Evolutionary conservation across 35 echinoderm and acorn worm species (phyloP).

Genomic region (Patiria miniata): DNA sequence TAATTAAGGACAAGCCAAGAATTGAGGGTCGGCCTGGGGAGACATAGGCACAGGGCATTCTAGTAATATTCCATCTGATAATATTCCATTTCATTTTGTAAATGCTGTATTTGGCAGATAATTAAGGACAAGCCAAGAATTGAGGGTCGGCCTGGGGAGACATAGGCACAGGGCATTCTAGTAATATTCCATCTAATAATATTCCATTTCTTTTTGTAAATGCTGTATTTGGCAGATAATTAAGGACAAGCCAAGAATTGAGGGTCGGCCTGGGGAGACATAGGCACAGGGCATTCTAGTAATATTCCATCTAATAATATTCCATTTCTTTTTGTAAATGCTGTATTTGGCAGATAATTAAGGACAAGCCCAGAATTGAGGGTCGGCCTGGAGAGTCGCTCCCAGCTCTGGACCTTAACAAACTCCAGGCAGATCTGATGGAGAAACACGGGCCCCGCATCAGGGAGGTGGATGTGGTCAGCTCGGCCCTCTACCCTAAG

Average conservation of each 20-base stretch:
- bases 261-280: slow-evolving; percentile 88
- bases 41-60: too few species aligned
- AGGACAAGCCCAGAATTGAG: slow-evolving; percentile 60
- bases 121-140: slow-evolving; percentile 65
- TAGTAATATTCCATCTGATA: too few species aligned
- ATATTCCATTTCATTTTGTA: too few species aligned
- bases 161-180: background rate
- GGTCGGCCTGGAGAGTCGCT: slow-evolving; percentile 84
- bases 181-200: too few species aligned
- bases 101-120: too few species aligned
- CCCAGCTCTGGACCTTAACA: slow-evolving; percentile 74
- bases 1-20: slow-evolving; percentile 57
- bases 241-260: slow-evolving; percentile 60
- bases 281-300: too few species aligned
- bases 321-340: too few species aligned
- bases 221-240: slow-evolving; percentile 44
- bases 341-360: slow-evolving; percentile 50
- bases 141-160: slow-evolving; percentile 79
- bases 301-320: too few species aligned
- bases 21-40: slow-evolving; percentile 85
- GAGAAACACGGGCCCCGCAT: slow-evolving; percentile 73
- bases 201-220: too few species aligned
- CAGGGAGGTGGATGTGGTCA: slow-evolving; percentile 78
- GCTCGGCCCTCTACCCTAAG: slow-evolving; percentile 94
- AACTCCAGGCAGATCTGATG: slow-evolving; percentile 55